Evolutionary conservation across 2,113 vertebrate genomes (phyloP).

Genomic region (Oreocharis arfaki): DNA sequence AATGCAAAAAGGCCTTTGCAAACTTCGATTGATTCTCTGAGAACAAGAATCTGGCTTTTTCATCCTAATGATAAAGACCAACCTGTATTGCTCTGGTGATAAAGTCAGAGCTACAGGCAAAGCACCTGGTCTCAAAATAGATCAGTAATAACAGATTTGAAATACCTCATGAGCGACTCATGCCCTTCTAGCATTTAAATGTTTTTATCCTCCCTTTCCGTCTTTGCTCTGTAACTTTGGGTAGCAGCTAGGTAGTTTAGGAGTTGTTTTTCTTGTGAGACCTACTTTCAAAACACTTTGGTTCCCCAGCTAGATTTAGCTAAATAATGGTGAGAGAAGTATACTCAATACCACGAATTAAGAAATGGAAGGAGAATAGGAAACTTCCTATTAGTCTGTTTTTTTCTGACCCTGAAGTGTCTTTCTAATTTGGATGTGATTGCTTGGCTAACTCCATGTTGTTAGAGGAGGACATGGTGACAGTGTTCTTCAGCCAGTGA

Average conservation of each 20-base stretch:
- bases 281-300: neutral
- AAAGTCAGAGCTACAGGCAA: neutral
- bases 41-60: neutral
- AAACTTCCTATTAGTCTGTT: neutral
- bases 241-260: neutral
- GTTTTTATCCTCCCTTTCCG: neutral
- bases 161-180: neutral
- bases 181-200: neutral
- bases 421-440: rapidly evolving
- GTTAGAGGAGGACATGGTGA: neutral
- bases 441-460: neutral
- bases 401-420: neutral
- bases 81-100: neutral
- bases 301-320: neutral
- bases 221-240: neutral
- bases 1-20: neutral
- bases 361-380: neutral
- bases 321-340: neutral
- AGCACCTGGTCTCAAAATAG: neutral
- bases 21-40: neutral
- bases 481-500: neutral
- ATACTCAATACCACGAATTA: neutral
- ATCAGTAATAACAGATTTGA: neutral
- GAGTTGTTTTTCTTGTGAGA: neutral
- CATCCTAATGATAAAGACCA: neutral